Evolutionary conservation across 2,888 invertebrate genomes (phyloP), one percentile per base, ranked within the genome.

Genomic region (Agrypnus murinus): DNA sequence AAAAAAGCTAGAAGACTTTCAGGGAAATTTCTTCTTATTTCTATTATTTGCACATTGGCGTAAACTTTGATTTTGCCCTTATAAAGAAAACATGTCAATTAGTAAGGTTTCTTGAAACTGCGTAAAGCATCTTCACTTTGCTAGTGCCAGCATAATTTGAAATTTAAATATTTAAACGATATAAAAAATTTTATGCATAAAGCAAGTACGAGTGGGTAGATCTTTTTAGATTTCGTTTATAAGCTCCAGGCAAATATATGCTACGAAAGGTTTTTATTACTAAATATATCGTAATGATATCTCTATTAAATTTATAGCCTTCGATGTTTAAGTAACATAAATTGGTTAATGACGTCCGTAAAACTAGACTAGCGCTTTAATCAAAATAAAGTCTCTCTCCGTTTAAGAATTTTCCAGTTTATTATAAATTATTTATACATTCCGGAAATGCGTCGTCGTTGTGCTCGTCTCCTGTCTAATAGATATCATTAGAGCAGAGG

Each of bases 1-100:
- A 70, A 70, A 66, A 70, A 70, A 66, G 43, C 48, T 43, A 58
- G 66, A 66, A 59, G 25, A 25, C 58, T 58, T 66, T 62, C 57
- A 72, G 67, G 72, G 69, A 74, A 65, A 66, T 50, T 60, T 68
- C 57, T 60, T n/a, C 38, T 38, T 12, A 38, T 38, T 25, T 25
- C 25, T 25, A 25, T 25, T 25, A 25, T 25, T 25, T 25, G 25
- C 25, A 5, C 25, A 5, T 25, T 25, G 25, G 5, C 25, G 25
- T 3, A 45, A 53, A 69, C 34, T 58, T 65, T 36, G 58, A 60
- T 31, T 17, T 12, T 55, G 15, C 63, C 75, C 73, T 74, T 75
- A 73, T 72, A 75, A 74, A 72, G 74, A 53, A 64, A 71, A 74
- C 74, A 73, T 72, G 74, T 75, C 74, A 74, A 75, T 74, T 75